These are phyloP conservation scores for Siniperca scherzeri DNA, from an alignment of 2,797 vertebrate genomes.

Conservation along the genomic window DNA sequence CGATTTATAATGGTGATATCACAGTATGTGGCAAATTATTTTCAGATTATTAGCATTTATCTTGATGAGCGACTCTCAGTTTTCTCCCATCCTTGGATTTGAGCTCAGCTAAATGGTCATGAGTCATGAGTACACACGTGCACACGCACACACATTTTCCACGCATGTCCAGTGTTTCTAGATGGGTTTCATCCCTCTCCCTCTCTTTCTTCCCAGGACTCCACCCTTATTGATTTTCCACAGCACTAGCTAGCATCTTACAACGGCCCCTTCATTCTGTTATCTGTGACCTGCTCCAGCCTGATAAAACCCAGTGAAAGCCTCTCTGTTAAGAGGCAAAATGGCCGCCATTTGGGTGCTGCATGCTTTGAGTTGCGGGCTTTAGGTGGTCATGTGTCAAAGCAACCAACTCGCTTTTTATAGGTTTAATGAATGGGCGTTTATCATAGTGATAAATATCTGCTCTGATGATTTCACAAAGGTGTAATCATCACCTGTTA, in stretches of 20 bases:
- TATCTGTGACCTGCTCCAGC: constrained; percentile 68
- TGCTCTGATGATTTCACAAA: neutral
- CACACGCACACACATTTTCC: constrained; percentile 24
- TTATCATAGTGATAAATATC: neutral
- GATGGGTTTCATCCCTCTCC: constrained; percentile 25
- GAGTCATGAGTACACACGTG: constrained; percentile 9
- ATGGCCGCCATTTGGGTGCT: constrained; percentile 52
- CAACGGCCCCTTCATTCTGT: constrained; percentile 66
- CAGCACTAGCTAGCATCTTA: constrained; percentile 44
- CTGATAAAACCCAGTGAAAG: constrained; percentile 69
- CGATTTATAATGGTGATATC: neutral
- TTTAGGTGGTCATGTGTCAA: neutral
- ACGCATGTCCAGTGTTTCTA: constrained; percentile 12
- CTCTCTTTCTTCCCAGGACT: constrained; percentile 38
- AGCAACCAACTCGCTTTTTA: neutral
- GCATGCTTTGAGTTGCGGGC: neutral
- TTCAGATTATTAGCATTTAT: neutral
- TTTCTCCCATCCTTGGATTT: constrained; percentile 1
- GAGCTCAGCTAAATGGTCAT: constrained; percentile 10
- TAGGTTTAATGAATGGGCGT: neutral
- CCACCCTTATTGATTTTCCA: constrained; percentile 70
- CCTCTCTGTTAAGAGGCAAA: constrained; percentile 66
- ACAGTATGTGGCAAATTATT: neutral
- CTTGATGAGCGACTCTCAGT: neutral
- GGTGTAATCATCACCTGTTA: neutral